Base-by-base conservation (phyloP, 2,888 invertebrate genomes). In the Tinea semifulvella region DNA sequence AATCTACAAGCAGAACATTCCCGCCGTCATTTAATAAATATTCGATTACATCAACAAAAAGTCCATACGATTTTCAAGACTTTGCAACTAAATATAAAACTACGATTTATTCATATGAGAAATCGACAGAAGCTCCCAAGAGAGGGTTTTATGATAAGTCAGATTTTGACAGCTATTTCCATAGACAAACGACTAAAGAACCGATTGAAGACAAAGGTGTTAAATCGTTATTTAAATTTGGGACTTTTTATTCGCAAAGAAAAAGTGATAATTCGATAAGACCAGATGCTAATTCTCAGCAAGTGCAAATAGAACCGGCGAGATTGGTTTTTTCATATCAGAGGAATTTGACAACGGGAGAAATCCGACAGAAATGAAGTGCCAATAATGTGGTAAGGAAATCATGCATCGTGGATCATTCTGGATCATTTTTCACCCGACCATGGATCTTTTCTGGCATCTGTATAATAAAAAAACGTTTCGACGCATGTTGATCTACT, bases 51-150 rank as follows among this genome's bases (percentile, higher is more conserved):
- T 76, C 84, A 10, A 85, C 85, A 8, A 79, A 74, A 63, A 85
- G 76, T 57, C 85, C 85, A 1, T 85, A 85, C 61, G 75, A 79
- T 50, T 82, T 82, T 56, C 70, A 79, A 57, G 77, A 80, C 39
- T 81, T 70, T 49, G 60, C 63, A 0, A 81, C 75, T 54, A 69
- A 60, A 65, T 46, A 64, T 63, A 61, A 61, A 48, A 58, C 43
- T 16, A 53, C 52, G 50, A 67, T 48, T 13, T 26, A 42, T 42
- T 19, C 43, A 8, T 43, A 31, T 11, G 63, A 65, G 42, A 46
- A 55, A 45, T 43, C 50, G 4, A 53, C 60, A 2, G 55, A 57
- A 13, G 50, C 48, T 46, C 56, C 63, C 3, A 79, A 68, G 57
- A 56, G 57, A 38, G 74, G 77, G 3, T 77, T 70, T 53, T 69